Evolutionary conservation across 2,113 vertebrate species (phyloP), one percentile per base, ranked within the genome.

Genomic region (Saimiri boliviensis): DNA sequence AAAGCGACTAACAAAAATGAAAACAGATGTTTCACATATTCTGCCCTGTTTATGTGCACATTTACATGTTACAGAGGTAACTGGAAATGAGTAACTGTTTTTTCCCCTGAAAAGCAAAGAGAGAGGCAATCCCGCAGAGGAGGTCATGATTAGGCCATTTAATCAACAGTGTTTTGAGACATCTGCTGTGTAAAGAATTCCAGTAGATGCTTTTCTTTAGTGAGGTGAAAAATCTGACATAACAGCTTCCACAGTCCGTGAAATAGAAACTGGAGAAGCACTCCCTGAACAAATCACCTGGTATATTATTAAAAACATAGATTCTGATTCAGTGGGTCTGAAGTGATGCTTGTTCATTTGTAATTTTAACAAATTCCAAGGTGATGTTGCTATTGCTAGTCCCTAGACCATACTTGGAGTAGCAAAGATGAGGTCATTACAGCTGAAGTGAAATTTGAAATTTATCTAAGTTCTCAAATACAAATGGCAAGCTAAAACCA

Each of bases 311-410:
- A 81, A 85, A 86, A 91, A 47, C 23, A 79, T 12, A 49, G 14
- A 85, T 82, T 47, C 49, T 80, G 49, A 76, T 42, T 91, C 17
- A 71, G 21, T 79, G 47, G n/a, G 37, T 89, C 49, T 86, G 47
- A 80, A 74, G 20, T 42, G 4, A 91, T 11, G 25, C 6, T 30
- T 6, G 0, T 52, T 32, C 30, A 17, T 60, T 54, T 93, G 13
- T 5, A 79, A 56, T 95, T 86, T 77, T 97, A 91, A 89, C 66
- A 91, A 42, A 89, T 92, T 91, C n/a, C 13, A 1, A 63, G 35
- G 45, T 54, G 14, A 47, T 91, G 45, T 19, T 54, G 80, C 25
- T 76, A 45, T 42, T 79, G 7, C 17, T 83, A 52, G 10, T 52
- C 40, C 37, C 74, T 52, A 9, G 16, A 21, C 45, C 14, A 58